Percentiles rank a stretch among this genome's conserved stretches.
Evolutionary conservation across 2,113 vertebrate genomes (phyloP).

Genomic region (Entelurus aequoreus): DNA sequence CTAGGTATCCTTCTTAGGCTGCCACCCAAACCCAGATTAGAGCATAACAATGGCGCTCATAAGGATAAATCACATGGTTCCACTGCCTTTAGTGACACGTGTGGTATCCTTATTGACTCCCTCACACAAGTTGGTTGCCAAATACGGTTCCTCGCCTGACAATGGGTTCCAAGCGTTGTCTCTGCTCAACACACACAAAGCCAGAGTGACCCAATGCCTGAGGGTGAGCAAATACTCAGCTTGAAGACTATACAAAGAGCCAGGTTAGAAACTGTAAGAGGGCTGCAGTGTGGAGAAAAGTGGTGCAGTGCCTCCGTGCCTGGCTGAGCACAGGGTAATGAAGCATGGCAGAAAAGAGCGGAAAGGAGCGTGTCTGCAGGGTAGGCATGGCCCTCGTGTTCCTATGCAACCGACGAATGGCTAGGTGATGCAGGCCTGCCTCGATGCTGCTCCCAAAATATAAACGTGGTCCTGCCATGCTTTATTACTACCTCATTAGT

Average conservation of each 20-base stretch:
- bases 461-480: slow-evolving; percentile 17
- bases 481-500: slow-evolving; percentile 14
- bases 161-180: slow-evolving; percentile 13
- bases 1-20: too few relatives aligned
- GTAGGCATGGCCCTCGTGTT: slow-evolving; percentile 67
- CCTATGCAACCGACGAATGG: slow-evolving; percentile 65
- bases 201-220: slow-evolving; percentile 55
- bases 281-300: slow-evolving; percentile 59
- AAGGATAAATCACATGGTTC: neutral
- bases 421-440: slow-evolving; percentile 63
- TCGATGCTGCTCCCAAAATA: slow-evolving; percentile 36
- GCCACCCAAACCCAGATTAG: too few relatives aligned
- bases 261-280: slow-evolving; percentile 40
- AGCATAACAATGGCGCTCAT: too few relatives aligned
- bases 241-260: slow-evolving; percentile 37
- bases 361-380: slow-evolving; percentile 68
- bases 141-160: neutral
- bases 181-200: slow-evolving; percentile 33
- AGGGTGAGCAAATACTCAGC: slow-evolving; percentile 44
- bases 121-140: neutral
- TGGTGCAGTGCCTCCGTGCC: slow-evolving; percentile 67
- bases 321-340: slow-evolving; percentile 72
- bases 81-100: neutral
- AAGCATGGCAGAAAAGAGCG: slow-evolving; percentile 68
- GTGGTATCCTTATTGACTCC: neutral